Percentiles rank a stretch among this genome's conserved stretches.
These are phyloP conservation scores for Empidonax alnorum DNA, from an alignment of 2,113 vertebrate genomes.

Conservation along the genomic window DNA sequence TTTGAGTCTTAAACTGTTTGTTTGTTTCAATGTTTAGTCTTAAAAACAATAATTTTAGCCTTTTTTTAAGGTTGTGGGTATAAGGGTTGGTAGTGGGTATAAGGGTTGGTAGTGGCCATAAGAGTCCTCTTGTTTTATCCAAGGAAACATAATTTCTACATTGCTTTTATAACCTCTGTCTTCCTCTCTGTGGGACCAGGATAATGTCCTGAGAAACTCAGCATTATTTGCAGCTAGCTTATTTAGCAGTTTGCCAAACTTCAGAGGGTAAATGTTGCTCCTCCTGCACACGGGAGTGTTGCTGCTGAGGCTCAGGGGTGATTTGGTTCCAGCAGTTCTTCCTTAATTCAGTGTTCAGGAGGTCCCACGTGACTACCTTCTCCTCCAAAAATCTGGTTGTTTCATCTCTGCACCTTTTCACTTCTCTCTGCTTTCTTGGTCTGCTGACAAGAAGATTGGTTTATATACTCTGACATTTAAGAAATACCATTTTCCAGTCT, in stretches of 20 bases:
- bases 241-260: not conserved
- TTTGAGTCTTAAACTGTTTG: not conserved
- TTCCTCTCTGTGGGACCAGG: not conserved
- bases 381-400: not conserved
- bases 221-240: not conserved
- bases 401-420: constrained; percentile 32
- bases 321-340: not conserved
- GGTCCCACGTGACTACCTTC: not conserved
- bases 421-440: constrained; percentile 11
- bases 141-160: not conserved
- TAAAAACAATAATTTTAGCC: not conserved
- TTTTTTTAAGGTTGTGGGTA: not conserved
- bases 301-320: not conserved
- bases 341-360: fast-evolving
- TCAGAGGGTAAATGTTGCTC: not conserved
- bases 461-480: constrained; percentile 59
- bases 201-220: not conserved
- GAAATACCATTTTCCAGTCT: constrained; percentile 60
- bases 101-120: not conserved
- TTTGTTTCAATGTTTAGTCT: not conserved
- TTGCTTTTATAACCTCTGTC: not conserved
- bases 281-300: not conserved
- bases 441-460: constrained; percentile 41
- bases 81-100: not conserved
- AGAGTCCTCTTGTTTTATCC: not conserved